phyloP scores from a whole-genome alignment of 2,797 vertebrate species.

The Cyprinodon diabolis region DNA sequence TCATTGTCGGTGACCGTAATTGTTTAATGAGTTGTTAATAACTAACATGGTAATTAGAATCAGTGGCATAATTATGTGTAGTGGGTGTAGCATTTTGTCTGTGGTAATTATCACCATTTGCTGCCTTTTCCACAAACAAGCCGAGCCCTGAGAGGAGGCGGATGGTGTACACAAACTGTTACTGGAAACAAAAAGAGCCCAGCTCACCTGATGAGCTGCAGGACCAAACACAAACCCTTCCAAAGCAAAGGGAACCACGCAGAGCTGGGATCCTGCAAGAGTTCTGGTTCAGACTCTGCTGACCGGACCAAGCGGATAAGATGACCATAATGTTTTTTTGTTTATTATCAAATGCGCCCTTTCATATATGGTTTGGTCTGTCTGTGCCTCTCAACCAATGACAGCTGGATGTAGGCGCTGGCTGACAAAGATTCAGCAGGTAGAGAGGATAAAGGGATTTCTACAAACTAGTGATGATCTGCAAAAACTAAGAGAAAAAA shows the following conservation, averaged over 20 bases:
- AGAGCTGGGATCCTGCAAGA: background rate
- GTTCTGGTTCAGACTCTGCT: background rate
- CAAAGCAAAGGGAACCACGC: no score
- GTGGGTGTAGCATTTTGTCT: constrained; percentile 75
- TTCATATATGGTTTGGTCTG: background rate
- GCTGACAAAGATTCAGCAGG: background rate
- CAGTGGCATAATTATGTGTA: constrained; percentile 82
- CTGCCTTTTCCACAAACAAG: constrained; percentile 69
- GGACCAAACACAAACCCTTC: constrained; percentile 16
- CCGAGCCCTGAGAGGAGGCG: constrained; percentile 43
- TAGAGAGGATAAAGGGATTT: background rate
- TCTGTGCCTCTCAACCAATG: background rate
- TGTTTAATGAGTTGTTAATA: constrained; percentile 84
- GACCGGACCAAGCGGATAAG: background rate
- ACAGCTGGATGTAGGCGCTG: background rate
- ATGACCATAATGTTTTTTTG: background rate
- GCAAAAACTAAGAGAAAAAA: no score
- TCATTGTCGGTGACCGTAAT: constrained; percentile 77
- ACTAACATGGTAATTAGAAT: constrained; percentile 82
- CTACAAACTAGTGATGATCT: background rate
- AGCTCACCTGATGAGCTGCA: constrained; percentile 13
- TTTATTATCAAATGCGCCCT: background rate
- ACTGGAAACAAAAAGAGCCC: constrained; percentile 38
- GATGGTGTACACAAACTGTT: constrained; percentile 37
- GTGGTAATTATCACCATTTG: constrained; percentile 68